phyloP scores from a whole-genome alignment of 2,888 invertebrate genomes.

The Dicranocentrus wangi region DNA sequence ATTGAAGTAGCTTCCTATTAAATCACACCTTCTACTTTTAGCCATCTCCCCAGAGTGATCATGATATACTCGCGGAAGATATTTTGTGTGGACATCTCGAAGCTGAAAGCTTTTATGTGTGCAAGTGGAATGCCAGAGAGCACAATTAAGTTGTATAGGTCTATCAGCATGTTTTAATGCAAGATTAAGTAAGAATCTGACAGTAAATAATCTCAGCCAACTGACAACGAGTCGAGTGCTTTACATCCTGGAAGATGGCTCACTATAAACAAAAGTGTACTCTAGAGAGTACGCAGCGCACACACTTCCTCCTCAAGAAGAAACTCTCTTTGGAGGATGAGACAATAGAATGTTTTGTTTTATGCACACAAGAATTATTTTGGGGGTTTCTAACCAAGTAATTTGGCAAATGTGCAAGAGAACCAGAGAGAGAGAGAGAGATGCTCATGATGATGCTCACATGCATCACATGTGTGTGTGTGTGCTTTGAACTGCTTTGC shows the following conservation, averaged over 20 bases:
- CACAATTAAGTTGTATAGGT: conserved; percentile 34
- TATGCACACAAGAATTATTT: conserved; percentile 32
- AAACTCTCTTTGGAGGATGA: background rate
- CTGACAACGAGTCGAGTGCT: background rate
- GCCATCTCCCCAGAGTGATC: background rate
- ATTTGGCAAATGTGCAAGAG: conserved; percentile 57
- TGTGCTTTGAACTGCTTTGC: background rate
- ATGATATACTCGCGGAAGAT: background rate
- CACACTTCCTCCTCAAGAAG: background rate
- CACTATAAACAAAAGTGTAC: conserved; percentile 1
- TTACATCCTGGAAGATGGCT: too few relatives aligned
- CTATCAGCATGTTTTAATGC: conserved; percentile 53
- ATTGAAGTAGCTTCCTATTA: conserved; percentile 42
- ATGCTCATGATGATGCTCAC: too few relatives aligned
- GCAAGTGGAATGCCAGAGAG: conserved; percentile 31
- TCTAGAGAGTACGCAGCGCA: background rate
- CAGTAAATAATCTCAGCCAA: conserved; percentile 47
- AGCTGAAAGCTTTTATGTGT: conserved; percentile 39
- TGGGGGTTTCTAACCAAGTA: conserved; percentile 22
- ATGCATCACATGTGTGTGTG: background rate
- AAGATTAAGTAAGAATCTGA: conserved; percentile 52
- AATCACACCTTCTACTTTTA: conserved; percentile 18
- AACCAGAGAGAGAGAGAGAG: conserved; percentile 18
- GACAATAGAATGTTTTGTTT: conserved; percentile 12
- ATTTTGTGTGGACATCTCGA: conserved; percentile 6